A percentile compares a stretch with the other conserved stretches of the same genome.
Conservation (phyloP, 1,140 invertebrate species). For the Drosophila murphyi region DNA sequence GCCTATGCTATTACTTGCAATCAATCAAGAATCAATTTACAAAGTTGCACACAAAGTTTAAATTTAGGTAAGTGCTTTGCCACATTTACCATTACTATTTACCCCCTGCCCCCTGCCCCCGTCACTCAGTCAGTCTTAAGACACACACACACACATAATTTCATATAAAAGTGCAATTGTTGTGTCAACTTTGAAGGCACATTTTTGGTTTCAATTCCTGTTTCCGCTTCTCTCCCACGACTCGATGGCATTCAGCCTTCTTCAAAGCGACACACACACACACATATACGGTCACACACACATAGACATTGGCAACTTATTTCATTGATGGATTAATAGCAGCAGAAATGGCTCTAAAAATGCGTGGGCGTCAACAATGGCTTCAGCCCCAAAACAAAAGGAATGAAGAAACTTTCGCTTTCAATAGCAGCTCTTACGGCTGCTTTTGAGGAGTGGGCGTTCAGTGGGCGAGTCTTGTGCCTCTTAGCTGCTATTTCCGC, state of each 20-base stretch:
- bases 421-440: slow-evolving; percentile 11
- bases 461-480: slow-evolving; percentile 25
- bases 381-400: slow-evolving; percentile 20
- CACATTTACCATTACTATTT: neutral
- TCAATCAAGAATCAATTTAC: slow-evolving; percentile 30
- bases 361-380: slow-evolving; percentile 42
- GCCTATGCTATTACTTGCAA: slow-evolving; percentile 2
- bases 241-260: slow-evolving; percentile 46
- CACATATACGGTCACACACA: slow-evolving; percentile 2
- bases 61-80: neutral
- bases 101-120: too few species aligned
- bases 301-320: slow-evolving; percentile 2
- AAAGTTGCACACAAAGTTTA: slow-evolving; percentile 21
- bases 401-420: slow-evolving; percentile 24
- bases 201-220: slow-evolving; percentile 34
- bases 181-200: slow-evolving; percentile 22
- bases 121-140: too few species aligned
- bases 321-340: slow-evolving; percentile 62
- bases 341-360: slow-evolving; percentile 44
- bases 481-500: slow-evolving; percentile 51
- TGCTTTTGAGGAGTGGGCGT: neutral
- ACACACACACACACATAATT: neutral
- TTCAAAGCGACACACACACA: slow-evolving; percentile 33
- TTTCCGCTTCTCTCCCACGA: neutral
- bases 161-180: slow-evolving; percentile 24